Evolutionary conservation across 2,797 vertebrate genomes (phyloP).

Genomic region (Mormyrus proboscirostris): DNA sequence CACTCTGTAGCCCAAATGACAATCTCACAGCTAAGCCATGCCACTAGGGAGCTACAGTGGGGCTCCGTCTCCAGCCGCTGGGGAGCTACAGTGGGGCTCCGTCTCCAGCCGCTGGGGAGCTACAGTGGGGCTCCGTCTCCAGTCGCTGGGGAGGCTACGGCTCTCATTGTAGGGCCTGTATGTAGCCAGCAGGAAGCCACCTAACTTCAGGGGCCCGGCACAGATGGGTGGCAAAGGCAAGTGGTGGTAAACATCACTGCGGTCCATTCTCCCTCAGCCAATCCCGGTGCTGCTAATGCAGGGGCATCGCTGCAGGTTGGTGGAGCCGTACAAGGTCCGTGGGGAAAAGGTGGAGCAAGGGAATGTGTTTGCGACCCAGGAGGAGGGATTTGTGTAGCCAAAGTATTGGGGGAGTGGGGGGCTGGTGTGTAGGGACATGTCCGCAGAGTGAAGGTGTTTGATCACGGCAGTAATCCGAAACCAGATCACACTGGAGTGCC

Average conservation of each 20-base stretch:
- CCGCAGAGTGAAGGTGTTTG: not conserved
- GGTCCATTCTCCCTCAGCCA: too few species aligned
- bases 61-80: too few species aligned
- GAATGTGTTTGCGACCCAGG: not conserved
- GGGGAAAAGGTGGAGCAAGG: not conserved
- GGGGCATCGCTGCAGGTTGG: not conserved
- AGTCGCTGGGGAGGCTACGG: too few species aligned
- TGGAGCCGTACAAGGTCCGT: not conserved
- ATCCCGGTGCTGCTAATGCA: not conserved
- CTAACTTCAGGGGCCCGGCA: not conserved
- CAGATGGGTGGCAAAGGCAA: not conserved
- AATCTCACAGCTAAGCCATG: not conserved
- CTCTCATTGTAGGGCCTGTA: not conserved
- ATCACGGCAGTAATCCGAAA: not conserved
- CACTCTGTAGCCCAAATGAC: not conserved
- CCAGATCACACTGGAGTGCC: not conserved
- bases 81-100: too few species aligned
- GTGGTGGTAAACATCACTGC: not conserved
- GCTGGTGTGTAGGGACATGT: not conserved
- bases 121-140: too few species aligned
- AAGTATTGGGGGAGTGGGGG: not conserved
- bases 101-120: too few species aligned
- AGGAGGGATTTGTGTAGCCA: not conserved
- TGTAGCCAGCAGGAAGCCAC: not conserved
- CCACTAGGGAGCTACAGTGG: not conserved